Evolutionary conservation across 2,113 vertebrate genomes (phyloP), one percentile per base, ranked within the genome.

Genomic region (Periophthalmus modestus): DNA sequence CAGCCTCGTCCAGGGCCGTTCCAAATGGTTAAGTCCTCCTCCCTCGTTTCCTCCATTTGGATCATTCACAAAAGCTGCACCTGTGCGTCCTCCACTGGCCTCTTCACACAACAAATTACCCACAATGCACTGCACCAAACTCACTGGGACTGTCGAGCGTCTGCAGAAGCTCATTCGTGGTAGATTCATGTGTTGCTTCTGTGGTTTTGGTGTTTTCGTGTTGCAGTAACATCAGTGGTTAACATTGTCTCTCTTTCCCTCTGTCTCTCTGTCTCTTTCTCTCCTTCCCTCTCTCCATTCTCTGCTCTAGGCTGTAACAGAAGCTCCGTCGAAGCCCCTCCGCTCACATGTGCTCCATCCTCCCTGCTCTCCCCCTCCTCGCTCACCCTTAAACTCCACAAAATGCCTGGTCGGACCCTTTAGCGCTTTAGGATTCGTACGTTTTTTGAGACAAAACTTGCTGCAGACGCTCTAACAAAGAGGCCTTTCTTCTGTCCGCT

Each of bases 221-320:
- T n/a, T 39, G 68, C n/a, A 16, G 78, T 1, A 4, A 24, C 81
- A 68, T 75, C 67, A 73, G 58, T 72, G 79, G 78, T 89, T 59
- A 86, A 84, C 74, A 34, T 73, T 82, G 68, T 39, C 39, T 39
- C 3, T 39, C 39, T 39, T 70, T 58, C 28, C 4, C 6, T 62
- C 59, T 62, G 14, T 11, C 10, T 62, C 28, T 6, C 28, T 34
- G 1, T 18, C 28, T 62, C 59, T 61, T 15, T 28, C 24, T 58
- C 55, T 58, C 55, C 24, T 12, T 13, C 71, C 78, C 83, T 83
- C 78, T 80, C 71, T 78, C 83, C 71, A 47, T 86, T 87, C 77
- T 89, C 89, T 79, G 83, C 85, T 92, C 91, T 89, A 98, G 96
- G 94, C 95, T 98, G 94, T 97, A 94, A 95, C 82, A 36, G 72